Conservation (phyloP, 2,888 invertebrate species). For the Tenthredo amoena region DNA sequence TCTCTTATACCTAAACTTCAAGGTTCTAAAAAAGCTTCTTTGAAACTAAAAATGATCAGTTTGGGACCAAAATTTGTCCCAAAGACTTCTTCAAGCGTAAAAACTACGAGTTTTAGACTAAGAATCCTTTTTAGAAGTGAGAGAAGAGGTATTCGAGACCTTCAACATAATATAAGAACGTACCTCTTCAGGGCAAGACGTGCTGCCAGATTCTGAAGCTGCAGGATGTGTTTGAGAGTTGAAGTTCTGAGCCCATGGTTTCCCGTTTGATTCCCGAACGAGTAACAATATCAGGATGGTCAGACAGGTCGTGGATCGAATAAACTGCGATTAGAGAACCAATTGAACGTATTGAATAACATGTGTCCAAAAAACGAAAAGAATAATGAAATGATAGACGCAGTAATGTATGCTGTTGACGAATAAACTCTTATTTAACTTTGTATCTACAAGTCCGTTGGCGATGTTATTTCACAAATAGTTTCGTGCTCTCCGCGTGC, state of each 20-base stretch:
- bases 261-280: constrained; percentile 36
- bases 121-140: neutral
- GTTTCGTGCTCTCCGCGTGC: constrained; percentile 19
- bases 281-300: constrained; percentile 51
- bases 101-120: neutral
- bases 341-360: neutral
- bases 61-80: neutral
- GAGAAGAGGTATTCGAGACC: neutral
- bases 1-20: neutral
- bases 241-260: constrained; percentile 49
- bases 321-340: neutral
- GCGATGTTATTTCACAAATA: constrained; percentile 13
- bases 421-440: neutral
- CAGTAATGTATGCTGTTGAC: neutral
- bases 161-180: neutral
- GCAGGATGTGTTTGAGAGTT: constrained; percentile 54
- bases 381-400: neutral
- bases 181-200: constrained; percentile 58
- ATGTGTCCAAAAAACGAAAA: too few relatives aligned
- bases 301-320: neutral
- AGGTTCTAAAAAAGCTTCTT: neutral
- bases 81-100: neutral
- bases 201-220: constrained; percentile 55
- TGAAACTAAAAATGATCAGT: neutral
- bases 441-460: neutral